A percentile compares a stretch with the other conserved stretches of the same genome.
Evolutionary conservation across 2,113 vertebrate genomes (phyloP).

Genomic region (Ranitomeya variabilis): DNA sequence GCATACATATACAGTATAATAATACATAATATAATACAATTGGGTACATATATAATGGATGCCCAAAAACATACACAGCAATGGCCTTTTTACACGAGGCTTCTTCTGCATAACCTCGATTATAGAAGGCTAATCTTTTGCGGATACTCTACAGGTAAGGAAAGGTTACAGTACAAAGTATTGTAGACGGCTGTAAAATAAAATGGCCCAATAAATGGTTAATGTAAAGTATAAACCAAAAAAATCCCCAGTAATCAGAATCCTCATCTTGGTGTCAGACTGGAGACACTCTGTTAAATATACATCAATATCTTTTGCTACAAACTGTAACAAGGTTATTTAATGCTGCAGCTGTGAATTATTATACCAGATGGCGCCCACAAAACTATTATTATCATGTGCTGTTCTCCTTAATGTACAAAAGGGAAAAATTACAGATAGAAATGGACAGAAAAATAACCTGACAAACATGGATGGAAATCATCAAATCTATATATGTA

Average conservation of each 20-base stretch:
- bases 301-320: slow-evolving; percentile 47
- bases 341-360: slow-evolving; percentile 49
- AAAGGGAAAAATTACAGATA: slow-evolving; percentile 27
- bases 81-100: background rate
- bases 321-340: slow-evolving; percentile 45
- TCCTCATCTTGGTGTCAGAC: slow-evolving; percentile 2
- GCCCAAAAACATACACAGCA: no score
- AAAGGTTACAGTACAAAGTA: background rate
- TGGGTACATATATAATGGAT: background rate
- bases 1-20: no score
- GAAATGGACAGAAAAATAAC: background rate
- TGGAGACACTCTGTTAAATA: slow-evolving; percentile 17
- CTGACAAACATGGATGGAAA: background rate
- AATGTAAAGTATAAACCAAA: background rate
- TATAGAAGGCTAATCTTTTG: background rate
- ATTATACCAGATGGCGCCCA: slow-evolving; percentile 36
- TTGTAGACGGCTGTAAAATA: background rate
- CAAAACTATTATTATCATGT: slow-evolving; percentile 46
- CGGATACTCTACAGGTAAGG: background rate
- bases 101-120: background rate
- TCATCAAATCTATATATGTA: background rate
- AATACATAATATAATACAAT: no score
- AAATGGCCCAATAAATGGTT: background rate
- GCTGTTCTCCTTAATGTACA: slow-evolving; percentile 39
- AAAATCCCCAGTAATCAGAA: background rate